Evolutionary conservation across 2,113 vertebrate species (phyloP).

Genomic region (Columba janthina): DNA sequence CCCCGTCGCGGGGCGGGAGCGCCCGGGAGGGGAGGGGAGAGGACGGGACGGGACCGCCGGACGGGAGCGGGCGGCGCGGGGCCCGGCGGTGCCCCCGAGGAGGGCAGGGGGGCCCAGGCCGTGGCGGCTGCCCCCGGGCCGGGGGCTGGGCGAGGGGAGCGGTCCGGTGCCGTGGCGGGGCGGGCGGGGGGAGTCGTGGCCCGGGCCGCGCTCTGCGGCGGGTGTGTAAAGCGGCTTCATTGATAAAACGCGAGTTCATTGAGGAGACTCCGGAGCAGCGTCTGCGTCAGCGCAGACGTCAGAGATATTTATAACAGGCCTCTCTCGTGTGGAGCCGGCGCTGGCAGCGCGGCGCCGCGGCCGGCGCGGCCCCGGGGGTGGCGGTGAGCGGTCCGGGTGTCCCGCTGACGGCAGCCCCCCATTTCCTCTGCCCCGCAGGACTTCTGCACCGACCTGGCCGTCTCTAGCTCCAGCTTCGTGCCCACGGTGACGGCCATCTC

Average conservation of each 20-base stretch:
- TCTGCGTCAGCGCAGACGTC: conserved; percentile 97
- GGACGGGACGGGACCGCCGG: no score
- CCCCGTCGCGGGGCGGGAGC: not conserved
- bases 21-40: not conserved
- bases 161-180: no score
- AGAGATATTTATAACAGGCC: conserved; percentile 92
- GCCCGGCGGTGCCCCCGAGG: not conserved
- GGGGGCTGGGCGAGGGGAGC: not conserved
- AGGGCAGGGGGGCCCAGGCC: not conserved
- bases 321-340: conserved; percentile 74
- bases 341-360: conserved; percentile 48
- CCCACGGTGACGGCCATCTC: conserved; percentile 97
- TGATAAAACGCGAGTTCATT: conserved; percentile 97
- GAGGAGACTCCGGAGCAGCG: conserved; percentile 97
- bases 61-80: not conserved
- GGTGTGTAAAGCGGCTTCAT: conserved; percentile 92
- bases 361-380: conserved; percentile 29
- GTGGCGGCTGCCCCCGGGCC: not conserved
- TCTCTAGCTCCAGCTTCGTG: conserved; percentile 88
- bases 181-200: not conserved
- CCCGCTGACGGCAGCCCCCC: not conserved
- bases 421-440: conserved; percentile 74
- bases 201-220: conserved; percentile 43
- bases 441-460: conserved; percentile 85
- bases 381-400: not conserved